Conservation (phyloP, 2,797 vertebrate genomes). For the Amniataba percoides region DNA sequence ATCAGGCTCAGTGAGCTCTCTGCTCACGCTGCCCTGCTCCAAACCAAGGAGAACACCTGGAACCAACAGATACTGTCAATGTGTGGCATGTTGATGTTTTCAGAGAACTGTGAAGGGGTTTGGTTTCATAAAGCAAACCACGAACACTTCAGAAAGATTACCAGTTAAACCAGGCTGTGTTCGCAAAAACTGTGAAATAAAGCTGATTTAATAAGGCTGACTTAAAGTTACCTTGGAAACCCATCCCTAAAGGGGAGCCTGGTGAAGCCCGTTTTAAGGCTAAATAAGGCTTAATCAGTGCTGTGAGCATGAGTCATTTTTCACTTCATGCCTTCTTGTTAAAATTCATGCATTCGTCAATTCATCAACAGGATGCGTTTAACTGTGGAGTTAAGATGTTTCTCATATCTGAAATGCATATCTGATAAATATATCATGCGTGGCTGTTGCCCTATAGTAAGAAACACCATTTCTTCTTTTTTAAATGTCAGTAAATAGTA, state of each 20-base stretch:
- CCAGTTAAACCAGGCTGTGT: conserved; percentile 1
- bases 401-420: no score
- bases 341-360: no score
- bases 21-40: conserved; percentile 52
- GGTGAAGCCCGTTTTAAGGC: not conserved
- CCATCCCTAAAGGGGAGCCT: not conserved
- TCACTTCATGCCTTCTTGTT: not conserved
- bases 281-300: not conserved
- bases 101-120: not conserved
- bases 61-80: conserved; percentile 3
- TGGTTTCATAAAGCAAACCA: not conserved
- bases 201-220: not conserved
- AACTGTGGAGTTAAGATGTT: no score
- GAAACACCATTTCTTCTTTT: no score
- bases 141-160: not conserved
- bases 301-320: not conserved
- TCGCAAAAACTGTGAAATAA: not conserved
- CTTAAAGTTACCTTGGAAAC: not conserved
- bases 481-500: no score
- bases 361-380: no score
- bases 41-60: conserved; percentile 89
- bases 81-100: not conserved
- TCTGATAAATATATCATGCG: no score
- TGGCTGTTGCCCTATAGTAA: no score
- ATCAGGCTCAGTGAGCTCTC: conserved; percentile 71